These are phyloP conservation scores for Aramus guarauna DNA, from an alignment of 2,113 vertebrate genomes.

Conservation along the genomic window DNA sequence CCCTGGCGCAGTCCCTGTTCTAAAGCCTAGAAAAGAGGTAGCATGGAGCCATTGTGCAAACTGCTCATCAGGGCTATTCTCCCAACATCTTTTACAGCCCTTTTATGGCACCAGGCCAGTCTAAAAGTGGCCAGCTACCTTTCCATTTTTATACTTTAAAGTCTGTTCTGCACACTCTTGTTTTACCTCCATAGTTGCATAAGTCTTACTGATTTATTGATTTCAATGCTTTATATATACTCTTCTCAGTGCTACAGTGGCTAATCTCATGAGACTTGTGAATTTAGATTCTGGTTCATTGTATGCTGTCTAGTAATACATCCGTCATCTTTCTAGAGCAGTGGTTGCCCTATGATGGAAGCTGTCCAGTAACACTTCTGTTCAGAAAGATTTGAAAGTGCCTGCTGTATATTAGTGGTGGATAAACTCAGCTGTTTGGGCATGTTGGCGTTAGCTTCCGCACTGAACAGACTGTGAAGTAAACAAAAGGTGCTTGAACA, in stretches of 20 bases:
- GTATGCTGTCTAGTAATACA: background rate
- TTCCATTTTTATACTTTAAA: background rate
- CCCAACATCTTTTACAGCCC: background rate
- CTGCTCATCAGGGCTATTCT: background rate
- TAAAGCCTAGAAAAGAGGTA: background rate
- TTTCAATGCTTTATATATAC: background rate
- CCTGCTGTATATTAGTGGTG: background rate
- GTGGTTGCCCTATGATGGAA: background rate
- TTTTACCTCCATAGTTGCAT: background rate
- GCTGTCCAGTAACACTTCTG: background rate
- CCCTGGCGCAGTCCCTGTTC: background rate
- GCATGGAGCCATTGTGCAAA: background rate
- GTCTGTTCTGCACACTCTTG: background rate
- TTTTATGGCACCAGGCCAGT: background rate
- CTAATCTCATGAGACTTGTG: background rate
- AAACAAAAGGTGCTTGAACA: background rate
- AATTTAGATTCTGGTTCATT: background rate
- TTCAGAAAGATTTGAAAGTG: background rate
- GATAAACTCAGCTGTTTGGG: background rate
- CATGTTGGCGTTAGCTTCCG: background rate
- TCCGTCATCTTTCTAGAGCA: background rate
- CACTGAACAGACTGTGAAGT: background rate
- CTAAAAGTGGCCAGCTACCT: background rate
- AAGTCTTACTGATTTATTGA: background rate
- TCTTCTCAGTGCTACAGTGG: background rate